Percentiles rank a stretch among this genome's conserved stretches.
Evolutionary conservation across 64 coral and sea anemone genomes (phyloP).

Genomic region (Stylophora pistillata): DNA sequence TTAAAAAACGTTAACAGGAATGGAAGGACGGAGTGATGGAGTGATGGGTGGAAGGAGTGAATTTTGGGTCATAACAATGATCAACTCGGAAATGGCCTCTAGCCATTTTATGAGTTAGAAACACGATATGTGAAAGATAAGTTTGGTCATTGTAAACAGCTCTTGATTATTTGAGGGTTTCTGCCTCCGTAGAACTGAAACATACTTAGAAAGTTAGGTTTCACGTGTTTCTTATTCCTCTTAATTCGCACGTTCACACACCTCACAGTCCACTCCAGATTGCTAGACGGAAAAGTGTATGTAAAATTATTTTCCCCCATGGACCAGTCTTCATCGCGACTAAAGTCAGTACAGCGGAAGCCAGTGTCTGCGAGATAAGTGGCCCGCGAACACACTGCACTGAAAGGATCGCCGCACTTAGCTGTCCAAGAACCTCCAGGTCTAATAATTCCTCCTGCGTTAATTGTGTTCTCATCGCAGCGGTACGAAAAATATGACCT

Average conservation of each 20-base stretch:
- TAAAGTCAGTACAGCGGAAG: constrained; percentile 61
- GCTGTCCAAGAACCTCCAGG: constrained; percentile 18
- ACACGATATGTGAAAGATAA: too few relatives aligned
- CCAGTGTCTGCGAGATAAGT: not conserved
- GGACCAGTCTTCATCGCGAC: constrained; percentile 65
- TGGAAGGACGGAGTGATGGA: too few relatives aligned
- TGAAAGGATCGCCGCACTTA: not conserved
- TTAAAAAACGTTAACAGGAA: too few relatives aligned
- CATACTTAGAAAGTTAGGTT: too few relatives aligned
- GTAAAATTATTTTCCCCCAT: constrained; percentile 68
- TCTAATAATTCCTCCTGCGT: not conserved
- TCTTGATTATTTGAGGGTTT: not conserved
- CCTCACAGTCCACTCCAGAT: not conserved
- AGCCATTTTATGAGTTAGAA: too few relatives aligned
- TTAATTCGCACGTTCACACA: not conserved
- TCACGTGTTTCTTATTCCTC: not conserved
- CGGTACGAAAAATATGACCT: constrained; percentile 11
- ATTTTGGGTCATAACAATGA: too few relatives aligned
- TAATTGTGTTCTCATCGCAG: constrained; percentile 40
- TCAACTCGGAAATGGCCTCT: too few relatives aligned
- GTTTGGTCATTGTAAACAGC: not conserved
- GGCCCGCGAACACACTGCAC: not conserved
- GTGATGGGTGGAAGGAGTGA: too few relatives aligned
- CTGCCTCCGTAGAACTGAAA: too few relatives aligned
- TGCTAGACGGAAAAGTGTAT: constrained; percentile 27